Percentiles rank a stretch among this genome's conserved stretches.
These are phyloP conservation scores for Nasonovia ribisnigri DNA, from an alignment of 2,888 invertebrate species.

Conservation along the genomic window DNA sequence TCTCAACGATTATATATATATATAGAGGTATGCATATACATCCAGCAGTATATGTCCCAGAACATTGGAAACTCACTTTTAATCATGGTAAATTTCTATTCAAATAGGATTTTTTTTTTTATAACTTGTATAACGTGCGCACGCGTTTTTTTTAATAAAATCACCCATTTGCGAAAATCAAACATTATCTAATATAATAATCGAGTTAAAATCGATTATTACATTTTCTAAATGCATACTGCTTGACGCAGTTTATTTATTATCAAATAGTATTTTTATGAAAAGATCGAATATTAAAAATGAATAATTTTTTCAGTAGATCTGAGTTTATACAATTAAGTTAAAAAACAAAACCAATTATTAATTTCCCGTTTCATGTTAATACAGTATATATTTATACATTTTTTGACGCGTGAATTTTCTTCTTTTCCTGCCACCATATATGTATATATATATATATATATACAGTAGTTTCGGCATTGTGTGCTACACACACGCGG, in stretches of 20 bases:
- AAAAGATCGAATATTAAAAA: background rate
- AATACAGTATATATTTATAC: background rate
- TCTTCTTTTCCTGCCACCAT: background rate
- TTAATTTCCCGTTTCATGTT: background rate
- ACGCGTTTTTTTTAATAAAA: background rate
- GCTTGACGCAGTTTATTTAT: background rate
- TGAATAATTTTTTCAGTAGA: background rate
- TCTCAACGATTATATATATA: background rate
- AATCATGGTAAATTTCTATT: background rate
- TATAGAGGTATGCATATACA: background rate
- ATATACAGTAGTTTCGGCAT: background rate
- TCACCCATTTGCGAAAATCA: background rate
- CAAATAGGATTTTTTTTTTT: background rate
- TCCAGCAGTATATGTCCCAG: background rate
- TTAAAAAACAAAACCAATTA: background rate
- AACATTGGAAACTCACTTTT: background rate
- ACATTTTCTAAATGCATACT: background rate
- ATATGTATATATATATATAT: background rate
- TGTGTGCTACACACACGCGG: background rate
- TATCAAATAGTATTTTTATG: background rate
- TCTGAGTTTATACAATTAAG: background rate
- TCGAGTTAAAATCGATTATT: background rate
- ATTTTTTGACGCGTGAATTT: background rate
- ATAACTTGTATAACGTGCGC: background rate
- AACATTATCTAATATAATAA: background rate